phyloP scores from a whole-genome alignment of 2,797 vertebrate species.

The Brachyalestes nurse region DNA sequence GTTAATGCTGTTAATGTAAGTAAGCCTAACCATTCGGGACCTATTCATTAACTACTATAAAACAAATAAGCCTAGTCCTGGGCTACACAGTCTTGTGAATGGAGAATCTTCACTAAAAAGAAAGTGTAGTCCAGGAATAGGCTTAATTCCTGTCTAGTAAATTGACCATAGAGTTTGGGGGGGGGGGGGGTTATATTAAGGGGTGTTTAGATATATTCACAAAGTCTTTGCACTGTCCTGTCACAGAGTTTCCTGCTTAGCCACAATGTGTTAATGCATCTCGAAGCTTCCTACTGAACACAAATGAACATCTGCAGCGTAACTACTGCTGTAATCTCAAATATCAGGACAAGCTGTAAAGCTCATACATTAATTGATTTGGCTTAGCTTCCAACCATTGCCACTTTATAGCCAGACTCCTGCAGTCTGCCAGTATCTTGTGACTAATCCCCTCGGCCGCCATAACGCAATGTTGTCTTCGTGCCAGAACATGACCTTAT shows the following conservation, averaged over 20 bases:
- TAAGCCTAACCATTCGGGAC: not conserved
- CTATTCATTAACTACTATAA: no score
- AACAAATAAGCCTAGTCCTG: no score
- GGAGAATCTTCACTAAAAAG: no score
- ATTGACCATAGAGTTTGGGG: not conserved
- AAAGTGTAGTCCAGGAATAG: no score
- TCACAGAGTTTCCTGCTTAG: not conserved
- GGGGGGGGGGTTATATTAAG: no score
- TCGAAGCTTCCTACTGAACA: conserved; percentile 2
- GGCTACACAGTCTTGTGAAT: no score
- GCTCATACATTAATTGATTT: conserved; percentile 32
- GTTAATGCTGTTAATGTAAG: not conserved
- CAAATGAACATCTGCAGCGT: conserved; percentile 7
- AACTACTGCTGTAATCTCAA: conserved; percentile 36
- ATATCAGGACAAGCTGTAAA: conserved; percentile 21
- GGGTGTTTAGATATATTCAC: not conserved
- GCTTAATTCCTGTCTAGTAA: no score
- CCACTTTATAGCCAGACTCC: conserved; percentile 15
- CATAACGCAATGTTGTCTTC: not conserved
- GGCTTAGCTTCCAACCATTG: conserved; percentile 24
- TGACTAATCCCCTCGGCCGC: conserved; percentile 42
- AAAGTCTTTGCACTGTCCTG: not conserved
- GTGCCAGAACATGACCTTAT: conserved; percentile 46
- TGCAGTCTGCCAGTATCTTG: conserved; percentile 22
- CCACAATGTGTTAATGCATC: not conserved